Conservation (phyloP, 2,113 vertebrate genomes). For the Maylandia zebra region DNA sequence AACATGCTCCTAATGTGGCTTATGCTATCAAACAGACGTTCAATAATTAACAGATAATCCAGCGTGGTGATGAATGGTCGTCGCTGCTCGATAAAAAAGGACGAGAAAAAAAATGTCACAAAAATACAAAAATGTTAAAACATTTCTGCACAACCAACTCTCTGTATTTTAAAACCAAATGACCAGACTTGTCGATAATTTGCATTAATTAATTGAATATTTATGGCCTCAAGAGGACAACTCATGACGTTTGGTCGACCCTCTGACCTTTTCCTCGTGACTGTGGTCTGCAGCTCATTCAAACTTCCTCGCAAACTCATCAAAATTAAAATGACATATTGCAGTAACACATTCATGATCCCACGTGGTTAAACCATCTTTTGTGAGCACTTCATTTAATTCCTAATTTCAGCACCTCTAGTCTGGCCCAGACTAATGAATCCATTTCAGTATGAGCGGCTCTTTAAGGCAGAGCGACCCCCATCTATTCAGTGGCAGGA, state of each 20-base stretch:
- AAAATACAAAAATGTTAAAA: not conserved
- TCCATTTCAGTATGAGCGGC: not conserved
- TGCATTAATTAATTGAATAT: not conserved
- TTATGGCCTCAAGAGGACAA: not conserved
- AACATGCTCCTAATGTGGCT: not conserved
- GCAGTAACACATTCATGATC: not conserved
- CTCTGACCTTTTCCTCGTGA: not conserved
- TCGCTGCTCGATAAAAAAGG: accelerated
- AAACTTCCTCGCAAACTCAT: not conserved
- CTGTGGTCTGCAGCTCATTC: not conserved
- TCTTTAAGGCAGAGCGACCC: not conserved
- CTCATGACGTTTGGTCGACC: not conserved
- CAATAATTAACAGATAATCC: not conserved
- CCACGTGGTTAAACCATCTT: not conserved
- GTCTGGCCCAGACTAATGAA: not conserved
- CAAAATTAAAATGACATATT: not conserved
- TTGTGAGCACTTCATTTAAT: not conserved
- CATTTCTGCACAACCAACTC: not conserved
- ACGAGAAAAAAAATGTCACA: not conserved
- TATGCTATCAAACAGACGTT: not conserved
- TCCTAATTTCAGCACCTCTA: not conserved
- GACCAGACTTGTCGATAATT: not conserved
- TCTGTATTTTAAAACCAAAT: not conserved
- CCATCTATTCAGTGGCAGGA: not conserved
- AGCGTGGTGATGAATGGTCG: not conserved